A percentile compares a stretch with the other conserved stretches of the same genome.
Conservation (phyloP, 2,888 invertebrate genomes). For the Archaeoteleia sp. region DNA sequence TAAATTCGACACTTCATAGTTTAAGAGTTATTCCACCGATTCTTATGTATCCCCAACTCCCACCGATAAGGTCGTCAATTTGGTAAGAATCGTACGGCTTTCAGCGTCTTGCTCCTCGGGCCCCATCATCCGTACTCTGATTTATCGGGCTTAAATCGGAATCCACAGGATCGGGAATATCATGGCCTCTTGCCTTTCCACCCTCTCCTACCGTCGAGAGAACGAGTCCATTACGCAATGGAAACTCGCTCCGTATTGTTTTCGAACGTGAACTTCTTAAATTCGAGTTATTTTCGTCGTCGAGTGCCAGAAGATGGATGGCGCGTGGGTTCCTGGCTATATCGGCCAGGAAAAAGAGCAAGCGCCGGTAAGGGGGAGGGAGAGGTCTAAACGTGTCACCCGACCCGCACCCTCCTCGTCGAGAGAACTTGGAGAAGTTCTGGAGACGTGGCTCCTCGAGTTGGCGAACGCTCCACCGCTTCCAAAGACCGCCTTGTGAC, state of each 20-base stretch:
- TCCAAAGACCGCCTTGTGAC: slow-evolving; percentile 64
- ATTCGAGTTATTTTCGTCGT: slow-evolving; percentile 72
- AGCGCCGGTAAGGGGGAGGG: slow-evolving; percentile 35
- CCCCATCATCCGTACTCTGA: slow-evolving; percentile 29
- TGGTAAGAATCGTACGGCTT: slow-evolving; percentile 15
- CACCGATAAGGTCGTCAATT: slow-evolving; percentile 7
- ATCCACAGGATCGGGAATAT: slow-evolving; percentile 49
- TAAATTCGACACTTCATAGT: slow-evolving; percentile 7
- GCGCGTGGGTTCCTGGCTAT: slow-evolving; percentile 65
- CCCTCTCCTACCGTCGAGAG: slow-evolving; percentile 20
- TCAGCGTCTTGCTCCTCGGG: slow-evolving; percentile 26
- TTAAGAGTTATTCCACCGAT: too few species aligned
- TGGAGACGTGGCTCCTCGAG: slow-evolving; percentile 57
- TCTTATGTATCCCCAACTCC: too few species aligned
- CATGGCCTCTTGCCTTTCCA: slow-evolving; percentile 32
- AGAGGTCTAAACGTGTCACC: slow-evolving; percentile 51
- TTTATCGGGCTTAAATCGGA: slow-evolving; percentile 53
- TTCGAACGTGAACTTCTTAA: slow-evolving; percentile 70
- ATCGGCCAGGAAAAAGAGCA: slow-evolving; percentile 50
- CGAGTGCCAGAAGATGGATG: slow-evolving; percentile 68
- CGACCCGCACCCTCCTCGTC: slow-evolving; percentile 43
- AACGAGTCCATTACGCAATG: slow-evolving; percentile 59
- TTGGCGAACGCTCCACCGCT: slow-evolving; percentile 58
- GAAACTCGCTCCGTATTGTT: slow-evolving; percentile 67
- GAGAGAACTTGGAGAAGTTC: slow-evolving; percentile 60